Evolutionary conservation across 2,113 vertebrate genomes (phyloP).

Genomic region (Apteryx owenii): DNA sequence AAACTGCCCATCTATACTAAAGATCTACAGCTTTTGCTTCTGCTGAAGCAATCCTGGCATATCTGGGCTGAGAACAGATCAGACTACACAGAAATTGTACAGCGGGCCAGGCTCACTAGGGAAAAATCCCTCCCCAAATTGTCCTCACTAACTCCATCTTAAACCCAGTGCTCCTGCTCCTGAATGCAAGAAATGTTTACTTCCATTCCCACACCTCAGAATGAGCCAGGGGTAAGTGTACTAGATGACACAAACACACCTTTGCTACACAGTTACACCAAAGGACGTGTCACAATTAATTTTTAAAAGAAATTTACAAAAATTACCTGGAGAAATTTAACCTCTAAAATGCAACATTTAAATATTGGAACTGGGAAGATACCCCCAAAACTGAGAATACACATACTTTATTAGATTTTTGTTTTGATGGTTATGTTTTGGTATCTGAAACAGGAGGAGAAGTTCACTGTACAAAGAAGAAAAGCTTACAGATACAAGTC

Average conservation of each 20-base stretch:
- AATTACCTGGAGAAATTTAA: neutral
- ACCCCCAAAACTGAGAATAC: neutral
- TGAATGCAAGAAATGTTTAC: neutral
- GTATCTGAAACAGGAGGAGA: neutral
- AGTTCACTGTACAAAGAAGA: neutral
- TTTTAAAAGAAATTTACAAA: conserved; percentile 8
- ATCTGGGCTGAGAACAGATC: neutral
- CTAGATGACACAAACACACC: neutral
- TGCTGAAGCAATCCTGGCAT: neutral
- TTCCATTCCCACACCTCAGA: conserved; percentile 6
- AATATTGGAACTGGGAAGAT: neutral
- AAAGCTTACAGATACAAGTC: neutral
- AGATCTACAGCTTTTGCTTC: neutral
- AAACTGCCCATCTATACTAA: neutral
- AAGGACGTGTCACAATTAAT: conserved; percentile 48
- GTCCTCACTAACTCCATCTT: neutral
- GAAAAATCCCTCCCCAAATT: rapidly evolving
- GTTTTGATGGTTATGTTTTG: neutral
- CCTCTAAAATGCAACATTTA: neutral
- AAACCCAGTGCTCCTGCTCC: neutral
- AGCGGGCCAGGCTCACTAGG: rapidly evolving
- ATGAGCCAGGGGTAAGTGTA: neutral
- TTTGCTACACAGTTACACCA: too few species aligned
- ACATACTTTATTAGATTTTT: neutral
- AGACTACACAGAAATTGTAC: neutral